A percentile compares a stretch with the other conserved stretches of the same genome.
Conservation (phyloP, 2,797 vertebrate species). For the Enteromius thamalakanensis region DNA sequence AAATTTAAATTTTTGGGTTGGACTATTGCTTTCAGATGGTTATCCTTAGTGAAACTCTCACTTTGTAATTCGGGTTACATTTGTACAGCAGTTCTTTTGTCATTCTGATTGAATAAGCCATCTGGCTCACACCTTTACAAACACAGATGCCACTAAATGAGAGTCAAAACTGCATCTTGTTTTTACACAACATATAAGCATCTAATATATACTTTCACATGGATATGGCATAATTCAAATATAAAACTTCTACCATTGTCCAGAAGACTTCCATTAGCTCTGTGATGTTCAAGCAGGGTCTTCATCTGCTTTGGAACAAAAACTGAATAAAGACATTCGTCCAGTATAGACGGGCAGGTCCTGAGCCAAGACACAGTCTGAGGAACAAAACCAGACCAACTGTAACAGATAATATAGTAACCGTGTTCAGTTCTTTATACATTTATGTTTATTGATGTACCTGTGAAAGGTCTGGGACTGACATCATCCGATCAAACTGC, state of each 20-base stretch:
- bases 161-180: background rate
- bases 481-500: slow-evolving; percentile 79
- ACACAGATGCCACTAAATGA: background rate
- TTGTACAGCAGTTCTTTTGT: slow-evolving; percentile 4
- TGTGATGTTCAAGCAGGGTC: slow-evolving; percentile 71
- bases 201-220: background rate
- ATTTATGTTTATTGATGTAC: slow-evolving; percentile 61
- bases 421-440: no score
- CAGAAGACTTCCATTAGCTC: slow-evolving; percentile 70
- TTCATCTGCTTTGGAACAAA: slow-evolving; percentile 73
- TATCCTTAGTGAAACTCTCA: background rate
- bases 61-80: background rate
- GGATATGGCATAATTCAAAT: no score
- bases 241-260: slow-evolving; percentile 67
- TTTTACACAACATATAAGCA: background rate
- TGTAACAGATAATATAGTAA: background rate
- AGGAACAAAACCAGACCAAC: slow-evolving; percentile 48
- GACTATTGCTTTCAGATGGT: background rate
- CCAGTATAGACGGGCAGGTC: slow-evolving; percentile 69
- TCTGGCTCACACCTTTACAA: background rate
- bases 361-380: slow-evolving; percentile 71
- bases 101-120: background rate
- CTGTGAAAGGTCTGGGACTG: slow-evolving; percentile 77
- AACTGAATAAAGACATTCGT: slow-evolving; percentile 73
- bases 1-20: background rate